Evolutionary conservation across 2,113 vertebrate species (phyloP).

Genomic region (Galbula dea): DNA sequence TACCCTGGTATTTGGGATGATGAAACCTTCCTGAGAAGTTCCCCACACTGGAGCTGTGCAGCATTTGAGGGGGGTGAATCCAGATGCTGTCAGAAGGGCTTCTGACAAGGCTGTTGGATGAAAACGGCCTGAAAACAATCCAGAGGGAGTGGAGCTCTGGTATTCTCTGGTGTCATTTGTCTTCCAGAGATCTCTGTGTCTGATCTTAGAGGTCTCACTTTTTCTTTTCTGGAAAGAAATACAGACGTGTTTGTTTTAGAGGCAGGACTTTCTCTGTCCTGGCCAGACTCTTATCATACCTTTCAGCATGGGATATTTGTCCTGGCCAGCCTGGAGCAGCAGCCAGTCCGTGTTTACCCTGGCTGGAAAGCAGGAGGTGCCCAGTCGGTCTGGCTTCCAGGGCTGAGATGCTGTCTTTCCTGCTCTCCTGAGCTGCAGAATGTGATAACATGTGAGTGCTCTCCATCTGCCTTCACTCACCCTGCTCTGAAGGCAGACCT

Average conservation of each 20-base stretch:
- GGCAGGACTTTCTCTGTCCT: background rate
- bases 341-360: background rate
- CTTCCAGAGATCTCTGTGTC: background rate
- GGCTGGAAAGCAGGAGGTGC: background rate
- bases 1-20: background rate
- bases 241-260: background rate
- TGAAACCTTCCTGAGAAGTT: background rate
- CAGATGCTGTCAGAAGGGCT: background rate
- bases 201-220: background rate
- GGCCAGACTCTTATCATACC: slow-evolving; percentile 1
- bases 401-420: slow-evolving; percentile 5
- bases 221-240: background rate
- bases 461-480: background rate
- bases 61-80: background rate
- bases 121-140: background rate
- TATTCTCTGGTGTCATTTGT: background rate
- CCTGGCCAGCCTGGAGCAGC: background rate
- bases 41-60: background rate
- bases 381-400: background rate
- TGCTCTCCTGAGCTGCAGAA: background rate
- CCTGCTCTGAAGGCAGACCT: background rate
- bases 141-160: accelerated
- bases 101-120: background rate
- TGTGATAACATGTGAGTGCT: background rate
- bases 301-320: slow-evolving; percentile 34